Evolutionary conservation across 1,140 invertebrate genomes (phyloP), one percentile per base, ranked within the genome.

Genomic region (Aphelenchoides besseyi): DNA sequence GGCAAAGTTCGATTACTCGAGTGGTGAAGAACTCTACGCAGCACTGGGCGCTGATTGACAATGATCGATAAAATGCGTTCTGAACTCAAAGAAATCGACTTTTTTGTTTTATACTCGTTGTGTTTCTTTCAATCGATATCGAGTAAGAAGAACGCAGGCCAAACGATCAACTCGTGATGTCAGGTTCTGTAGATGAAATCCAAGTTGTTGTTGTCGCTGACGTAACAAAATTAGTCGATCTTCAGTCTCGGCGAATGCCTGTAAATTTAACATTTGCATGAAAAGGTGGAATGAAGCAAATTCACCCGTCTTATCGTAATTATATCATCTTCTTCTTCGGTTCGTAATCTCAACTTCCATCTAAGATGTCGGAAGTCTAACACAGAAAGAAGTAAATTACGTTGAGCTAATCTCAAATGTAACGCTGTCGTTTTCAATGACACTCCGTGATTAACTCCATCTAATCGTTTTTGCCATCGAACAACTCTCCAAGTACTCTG

Each of bases 401-500:
- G 32, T 48, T 81, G 79, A 28, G 72, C 57, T 32, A 64, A 62
- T 9, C 79, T 64, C 12, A 81, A 66, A 59, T 73, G 59, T 0
- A 81, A 63, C n/a, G 71, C 41, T 2, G 61, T 72, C 0, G 26
- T 72, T 52, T 70, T 79, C 12, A 62, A 18, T 23, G 37, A 29
- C n/a, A n/a, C 52, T 8, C 73, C 62, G 55, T 41, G 32, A 30
- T n/a, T 36, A 18, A 23, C 53, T 12, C 41, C 69, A 33, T 74
- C 81, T 16, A 73, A 54, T 9, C 48, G 36, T 61, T 78, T 81
- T 32, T 68, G 73, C 37, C 62, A 59, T 55, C 70, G 67, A n/a
- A 75, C 75, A 5, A 80, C 70, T 63, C 79, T 62, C 80, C 79
- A 82, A n/a, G 80, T 82, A 33, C 59, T 68, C 59, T 81, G 79